Percentiles rank a stretch among this genome's conserved stretches.
Conservation (phyloP, 2,113 vertebrate species). For the Geothlypis trichas region DNA sequence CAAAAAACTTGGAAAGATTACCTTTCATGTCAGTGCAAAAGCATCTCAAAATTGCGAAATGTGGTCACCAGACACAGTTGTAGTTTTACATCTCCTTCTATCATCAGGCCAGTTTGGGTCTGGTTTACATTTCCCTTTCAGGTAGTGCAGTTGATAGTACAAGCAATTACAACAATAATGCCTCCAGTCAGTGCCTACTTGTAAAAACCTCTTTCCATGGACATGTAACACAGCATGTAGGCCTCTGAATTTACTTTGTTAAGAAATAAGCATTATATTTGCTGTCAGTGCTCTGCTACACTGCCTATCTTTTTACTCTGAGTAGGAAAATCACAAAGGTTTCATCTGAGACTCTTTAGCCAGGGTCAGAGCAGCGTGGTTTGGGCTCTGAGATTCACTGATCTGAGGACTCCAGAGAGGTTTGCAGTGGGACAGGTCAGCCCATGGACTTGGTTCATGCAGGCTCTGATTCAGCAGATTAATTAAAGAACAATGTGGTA, state of each 20-base stretch:
- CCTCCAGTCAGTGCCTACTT: background rate
- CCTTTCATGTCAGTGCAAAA: conserved; percentile 20
- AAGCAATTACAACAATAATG: background rate
- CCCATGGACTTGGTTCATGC: background rate
- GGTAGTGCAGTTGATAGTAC: conserved; percentile 9
- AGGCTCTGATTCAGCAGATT: background rate
- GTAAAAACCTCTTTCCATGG: background rate
- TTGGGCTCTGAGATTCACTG: background rate
- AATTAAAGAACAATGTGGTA: background rate
- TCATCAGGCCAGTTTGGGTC: background rate
- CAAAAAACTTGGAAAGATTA: conserved; percentile 44
- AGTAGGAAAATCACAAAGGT: background rate
- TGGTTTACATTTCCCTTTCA: conserved; percentile 48
- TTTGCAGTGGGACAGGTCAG: background rate
- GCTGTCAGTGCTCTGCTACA: background rate
- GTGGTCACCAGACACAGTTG: conserved; percentile 23
- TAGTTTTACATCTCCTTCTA: background rate
- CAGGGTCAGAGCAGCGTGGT: background rate
- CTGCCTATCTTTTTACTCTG: background rate
- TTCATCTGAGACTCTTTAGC: background rate
- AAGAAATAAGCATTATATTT: background rate
- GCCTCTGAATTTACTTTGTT: background rate
- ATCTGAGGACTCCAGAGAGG: background rate
- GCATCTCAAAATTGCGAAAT: conserved; percentile 51
- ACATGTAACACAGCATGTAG: rapidly evolving